phyloP scores from a whole-genome alignment of 2,113 vertebrate genomes.

The Melanerpes aurifrons region DNA sequence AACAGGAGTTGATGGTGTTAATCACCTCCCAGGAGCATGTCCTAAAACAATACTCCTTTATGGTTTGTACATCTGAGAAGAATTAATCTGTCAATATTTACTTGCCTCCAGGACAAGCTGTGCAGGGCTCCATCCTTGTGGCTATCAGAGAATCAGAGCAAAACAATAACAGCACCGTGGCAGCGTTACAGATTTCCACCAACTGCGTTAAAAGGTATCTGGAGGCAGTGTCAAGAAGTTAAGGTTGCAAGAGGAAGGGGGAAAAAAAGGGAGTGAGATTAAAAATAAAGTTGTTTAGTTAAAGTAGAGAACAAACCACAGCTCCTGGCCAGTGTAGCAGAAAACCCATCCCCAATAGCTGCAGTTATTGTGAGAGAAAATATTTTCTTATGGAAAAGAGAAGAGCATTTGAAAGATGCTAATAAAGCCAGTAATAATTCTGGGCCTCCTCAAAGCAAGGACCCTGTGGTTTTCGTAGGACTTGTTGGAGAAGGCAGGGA shows the following conservation, averaged over 20 bases:
- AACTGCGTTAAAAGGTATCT: constrained; percentile 47
- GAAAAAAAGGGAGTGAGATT: neutral
- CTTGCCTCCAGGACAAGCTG: constrained; percentile 51
- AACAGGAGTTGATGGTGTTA: constrained; percentile 18
- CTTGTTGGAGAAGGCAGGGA: neutral
- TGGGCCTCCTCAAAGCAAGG: constrained; percentile 49
- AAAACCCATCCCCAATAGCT: constrained; percentile 40
- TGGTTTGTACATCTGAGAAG: constrained; percentile 59
- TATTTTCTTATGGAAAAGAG: constrained; percentile 63
- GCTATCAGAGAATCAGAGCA: constrained; percentile 66
- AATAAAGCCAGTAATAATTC: constrained; percentile 57
- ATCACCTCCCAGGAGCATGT: constrained; percentile 33
- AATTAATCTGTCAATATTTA: constrained; percentile 69
- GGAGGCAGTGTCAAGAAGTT: constrained; percentile 61
- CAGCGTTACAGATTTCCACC: constrained; percentile 51
- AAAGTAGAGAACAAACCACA: constrained; percentile 44
- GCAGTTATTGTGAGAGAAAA: constrained; percentile 61
- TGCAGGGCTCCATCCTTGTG: constrained; percentile 57
- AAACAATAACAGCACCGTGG: constrained; percentile 67
- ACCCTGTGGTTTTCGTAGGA: constrained; percentile 8
- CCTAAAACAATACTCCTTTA: constrained; percentile 56
- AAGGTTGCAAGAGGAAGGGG: constrained; percentile 27
- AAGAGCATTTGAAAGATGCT: constrained; percentile 60
- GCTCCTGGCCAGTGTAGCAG: neutral
- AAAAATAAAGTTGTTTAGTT: constrained; percentile 65